A percentile compares a stretch with the other conserved stretches of the same genome.
Conservation (phyloP, 1,140 invertebrate genomes). For the Drosophila tristis region DNA sequence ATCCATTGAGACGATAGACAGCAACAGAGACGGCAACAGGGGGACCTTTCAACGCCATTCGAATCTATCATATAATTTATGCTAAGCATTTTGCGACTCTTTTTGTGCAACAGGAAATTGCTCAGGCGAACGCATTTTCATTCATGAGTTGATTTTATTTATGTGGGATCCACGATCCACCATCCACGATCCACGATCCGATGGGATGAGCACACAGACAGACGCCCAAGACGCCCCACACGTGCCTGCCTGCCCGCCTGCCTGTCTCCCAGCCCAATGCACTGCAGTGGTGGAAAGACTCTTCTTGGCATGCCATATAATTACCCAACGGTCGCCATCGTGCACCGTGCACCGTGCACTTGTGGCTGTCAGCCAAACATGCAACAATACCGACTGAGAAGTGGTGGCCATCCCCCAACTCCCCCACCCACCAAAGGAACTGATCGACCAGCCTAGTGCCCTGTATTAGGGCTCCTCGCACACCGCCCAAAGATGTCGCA, state of each 20-base stretch:
- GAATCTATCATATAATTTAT: constrained; percentile 63
- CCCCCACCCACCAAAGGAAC: too few species aligned
- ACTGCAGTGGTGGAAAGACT: not conserved
- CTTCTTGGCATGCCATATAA: constrained; percentile 22
- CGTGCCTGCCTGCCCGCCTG: constrained; percentile 1
- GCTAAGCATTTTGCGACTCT: constrained; percentile 56
- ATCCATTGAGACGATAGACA: constrained; percentile 11
- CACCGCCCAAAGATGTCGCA: too few species aligned
- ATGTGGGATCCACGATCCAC: constrained; percentile 30
- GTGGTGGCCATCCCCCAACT: not conserved
- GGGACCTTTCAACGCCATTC: constrained; percentile 45
- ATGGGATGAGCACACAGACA: too few species aligned
- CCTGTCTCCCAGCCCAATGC: not conserved
- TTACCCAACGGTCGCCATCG: constrained; percentile 35
- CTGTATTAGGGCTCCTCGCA: not conserved
- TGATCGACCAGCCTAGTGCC: constrained; percentile 1
- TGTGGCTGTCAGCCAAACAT: constrained; percentile 78
- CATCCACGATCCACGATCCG: too few species aligned
- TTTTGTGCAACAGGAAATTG: constrained; percentile 68
- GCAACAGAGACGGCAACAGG: constrained; percentile 20
- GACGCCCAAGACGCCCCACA: not conserved
- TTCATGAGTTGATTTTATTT: constrained; percentile 81
- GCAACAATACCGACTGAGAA: constrained; percentile 51
- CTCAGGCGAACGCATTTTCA: constrained; percentile 79
- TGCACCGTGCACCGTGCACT: constrained; percentile 65